Evolutionary conservation across 2,888 invertebrate species (phyloP), one percentile per base, ranked within the genome.

Genomic region (Pantelozetes paolii): DNA sequence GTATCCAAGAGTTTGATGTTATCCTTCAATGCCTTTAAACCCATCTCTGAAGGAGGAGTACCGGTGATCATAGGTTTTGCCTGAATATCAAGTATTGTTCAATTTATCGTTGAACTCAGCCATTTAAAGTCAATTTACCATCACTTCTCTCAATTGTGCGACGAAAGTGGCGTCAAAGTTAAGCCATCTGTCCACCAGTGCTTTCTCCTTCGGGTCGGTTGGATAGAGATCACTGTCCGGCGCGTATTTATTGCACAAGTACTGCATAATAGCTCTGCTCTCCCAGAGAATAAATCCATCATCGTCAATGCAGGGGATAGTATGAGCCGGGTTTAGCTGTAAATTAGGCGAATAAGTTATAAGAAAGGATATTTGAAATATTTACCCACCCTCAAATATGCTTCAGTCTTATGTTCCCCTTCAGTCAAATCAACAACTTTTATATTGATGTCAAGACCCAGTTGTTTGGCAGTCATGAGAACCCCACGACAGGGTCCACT

Each of bases 201-300:
- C 90, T 76, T 91, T 86, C 78, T 85, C 80, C 81, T 87, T 86
- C 0, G 88, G 85, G 76, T 90, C 89, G 77, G 86, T 86, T 0
- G 92, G 91, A 81, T 91, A 92, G 0, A 91, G 81, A 8, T 84
- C 82, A 18, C 86, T 86, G 79, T 89, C 88, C 81, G 90, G 90
- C 73, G 88, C 90, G 79, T 90, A 91, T 81, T 89, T 88, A 77
- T 91, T 90, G 71, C 88, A 89, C 75, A 92, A 82, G 81, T 92
- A 92, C 82, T 87, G 85, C 82, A 89, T 86, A 81, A 93, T 92
- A 77, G 91, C 89, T 59, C 92, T 89, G 69, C 92, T 91, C 30
- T 92, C 92, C 78, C 90, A 87, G 71, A 93, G 82, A 78, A 85
- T 85, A 80, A 92, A 89, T 28, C 91, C 91, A 79, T 89, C 86